Evolutionary conservation across 2,797 vertebrate genomes (phyloP), one percentile per base, ranked within the genome.

Genomic region (Phalanger gymnotis): DNA sequence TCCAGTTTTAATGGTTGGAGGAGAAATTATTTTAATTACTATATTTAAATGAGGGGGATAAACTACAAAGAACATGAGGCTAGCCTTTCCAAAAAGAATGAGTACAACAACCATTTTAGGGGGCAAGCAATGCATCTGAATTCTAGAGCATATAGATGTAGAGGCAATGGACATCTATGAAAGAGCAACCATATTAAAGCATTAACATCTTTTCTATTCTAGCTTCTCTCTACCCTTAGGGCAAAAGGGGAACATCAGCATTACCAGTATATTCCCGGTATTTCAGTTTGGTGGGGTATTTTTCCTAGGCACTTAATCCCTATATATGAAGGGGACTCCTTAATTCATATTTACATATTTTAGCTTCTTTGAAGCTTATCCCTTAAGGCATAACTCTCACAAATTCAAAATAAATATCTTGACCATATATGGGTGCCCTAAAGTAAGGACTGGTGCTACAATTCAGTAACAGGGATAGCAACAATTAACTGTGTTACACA

Each of bases 381-480:
- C 55, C 53, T 95, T 89, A 91, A 93, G 90, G 66, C 93, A 95
- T 0, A 19, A 34, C 47, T 94, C 91, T 92, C 95, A 95, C 96
- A 94, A 97, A 96, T 97, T 98, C 94, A 97, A 98, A 94, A 98
- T 96, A 98, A 98, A 98, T 97, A 96, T 96, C 96, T 95, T 91
- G 92, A 96, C 87, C 91, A 55, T 81, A 91, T 73, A 94, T 12
- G 92, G 91, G 61, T 91, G 95, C 94, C 94, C 52, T 93, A 91
- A 93, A 95, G 93, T 91, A 96, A 61, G 54, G 95, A 98, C 51
- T 14, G 54, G 87, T 55, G 94, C 96, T 34, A 92, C 54, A 90
- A 95, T 94, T 97, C 96, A 97, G 96, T 96, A 97, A 96, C 92
- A 94, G 91, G 55, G n/a, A 92, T 6, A 93, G 73, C 91, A 81